Evolutionary conservation across 1,140 invertebrate species (phyloP), one percentile per base, ranked within the genome.

Genomic region (Chionoecetes opilio): DNA sequence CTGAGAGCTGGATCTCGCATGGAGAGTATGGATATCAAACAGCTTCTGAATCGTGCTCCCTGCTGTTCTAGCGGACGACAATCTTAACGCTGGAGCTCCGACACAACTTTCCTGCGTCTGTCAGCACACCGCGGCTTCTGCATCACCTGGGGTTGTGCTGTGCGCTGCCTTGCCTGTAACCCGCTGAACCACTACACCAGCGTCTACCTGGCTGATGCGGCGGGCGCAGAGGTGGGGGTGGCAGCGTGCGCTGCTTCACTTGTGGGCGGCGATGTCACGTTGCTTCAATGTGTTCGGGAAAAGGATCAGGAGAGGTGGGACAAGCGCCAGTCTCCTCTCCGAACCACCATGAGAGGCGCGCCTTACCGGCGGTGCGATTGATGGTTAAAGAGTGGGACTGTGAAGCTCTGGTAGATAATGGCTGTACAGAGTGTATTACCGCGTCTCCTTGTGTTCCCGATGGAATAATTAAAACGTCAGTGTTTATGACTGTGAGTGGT

Each of bases 221-320:
- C 14, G 41, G 35, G 14, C 89, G 89, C 8, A n/a, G 37, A 75
- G 89, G 89, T 31, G 53, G 41, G 46, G 14, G 41, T 46, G 41
- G 41, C 41, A 46, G 41, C 41, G 41, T 46, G 41, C 5, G 5
- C 41, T 46, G 41, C 53, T 91, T 9, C 32, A 29, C 6, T 31
- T 91, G 89, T 41, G 26, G 89, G 8, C 89, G 34, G 17, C 89
- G 26, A 91, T 34, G 32, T 2, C 41, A 91, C 38, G 46, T 91
- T 38, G 41, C 89, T 75, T 91, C 89, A 21, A 46, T n/a, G 32
- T 91, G 89, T 41, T n/a, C 41, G 89, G 41, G 89, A 91, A 91
- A 91, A 9, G 86, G 8, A 5, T 88, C 35, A 38, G 86, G 34
- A 88, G 86, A 38, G 21, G 86, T 88, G 86, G 31, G 14, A 46